Percentiles rank a stretch among this genome's conserved stretches.
Conservation (phyloP, 2,888 invertebrate genomes). For the Acheta domesticus region DNA sequence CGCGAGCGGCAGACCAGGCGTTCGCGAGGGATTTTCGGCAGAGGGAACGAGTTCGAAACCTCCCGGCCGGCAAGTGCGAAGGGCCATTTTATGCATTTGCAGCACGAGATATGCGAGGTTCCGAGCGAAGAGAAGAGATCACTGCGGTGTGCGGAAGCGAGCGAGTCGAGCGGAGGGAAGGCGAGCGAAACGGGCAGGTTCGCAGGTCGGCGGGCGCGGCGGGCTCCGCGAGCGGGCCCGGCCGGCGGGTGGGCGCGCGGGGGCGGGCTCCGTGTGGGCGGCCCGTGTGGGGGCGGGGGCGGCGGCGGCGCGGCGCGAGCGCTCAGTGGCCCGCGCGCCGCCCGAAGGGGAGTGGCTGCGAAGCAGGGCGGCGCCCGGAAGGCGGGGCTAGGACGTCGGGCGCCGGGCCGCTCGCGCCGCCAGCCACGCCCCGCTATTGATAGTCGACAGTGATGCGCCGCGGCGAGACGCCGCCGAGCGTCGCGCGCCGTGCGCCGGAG, state of each 20-base stretch:
- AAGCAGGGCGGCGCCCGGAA: slow-evolving; percentile 8
- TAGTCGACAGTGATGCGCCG: slow-evolving; percentile 18
- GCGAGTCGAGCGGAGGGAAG: too few species aligned
- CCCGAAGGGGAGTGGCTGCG: slow-evolving; percentile 7
- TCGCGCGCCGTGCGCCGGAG: not conserved
- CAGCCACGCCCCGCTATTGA: slow-evolving; percentile 18
- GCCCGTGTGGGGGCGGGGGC: not conserved
- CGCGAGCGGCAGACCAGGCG: not conserved
- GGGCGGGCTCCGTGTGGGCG: not conserved
- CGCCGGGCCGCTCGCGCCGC: not conserved
- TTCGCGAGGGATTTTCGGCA: not conserved
- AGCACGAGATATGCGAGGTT: too few species aligned
- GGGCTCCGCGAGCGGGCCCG: too few species aligned
- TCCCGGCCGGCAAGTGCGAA: too few species aligned
- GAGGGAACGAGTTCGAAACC: not conserved
- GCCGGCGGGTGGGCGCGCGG: not conserved
- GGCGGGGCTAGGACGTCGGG: slow-evolving; percentile 6
- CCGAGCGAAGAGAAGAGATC: too few species aligned
- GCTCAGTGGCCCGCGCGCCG: not conserved
- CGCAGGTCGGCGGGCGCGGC: too few species aligned
- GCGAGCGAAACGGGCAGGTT: too few species aligned
- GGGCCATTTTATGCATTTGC: too few species aligned
- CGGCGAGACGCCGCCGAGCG: not conserved
- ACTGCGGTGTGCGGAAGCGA: too few species aligned
- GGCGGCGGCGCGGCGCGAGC: not conserved